phyloP scores from a whole-genome alignment of 2,797 vertebrate genomes.

The Enoplosus armatus region DNA sequence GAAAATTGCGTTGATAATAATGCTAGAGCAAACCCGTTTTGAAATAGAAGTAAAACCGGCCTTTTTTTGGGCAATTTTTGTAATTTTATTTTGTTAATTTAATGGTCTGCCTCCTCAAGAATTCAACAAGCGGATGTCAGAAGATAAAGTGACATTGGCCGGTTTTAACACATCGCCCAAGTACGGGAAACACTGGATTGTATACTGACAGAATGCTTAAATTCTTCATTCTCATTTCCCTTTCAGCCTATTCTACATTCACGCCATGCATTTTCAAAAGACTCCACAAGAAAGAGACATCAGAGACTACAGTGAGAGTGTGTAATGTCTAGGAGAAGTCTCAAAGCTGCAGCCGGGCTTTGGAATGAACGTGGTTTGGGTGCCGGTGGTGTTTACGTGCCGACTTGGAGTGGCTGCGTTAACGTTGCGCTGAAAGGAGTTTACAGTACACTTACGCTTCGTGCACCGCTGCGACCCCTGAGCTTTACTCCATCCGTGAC shows the following conservation, averaged over 20 bases:
- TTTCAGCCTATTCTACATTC: background rate
- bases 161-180: too few species aligned
- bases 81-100: too few species aligned
- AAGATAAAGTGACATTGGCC: too few species aligned
- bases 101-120: too few species aligned
- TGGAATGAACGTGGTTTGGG: background rate
- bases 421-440: background rate
- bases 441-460: conserved; percentile 90
- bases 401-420: background rate
- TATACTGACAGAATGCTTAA: background rate
- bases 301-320: too few species aligned
- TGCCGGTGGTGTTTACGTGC: background rate
- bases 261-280: background rate
- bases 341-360: background rate
- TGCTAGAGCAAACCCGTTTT: too few species aligned
- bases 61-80: too few species aligned
- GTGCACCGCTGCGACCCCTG: conserved; percentile 96
- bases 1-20: too few species aligned
- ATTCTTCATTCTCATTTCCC: background rate
- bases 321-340: background rate
- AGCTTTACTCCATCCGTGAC: conserved; percentile 94
- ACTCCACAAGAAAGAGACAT: background rate
- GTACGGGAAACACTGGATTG: too few species aligned
- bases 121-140: too few species aligned
- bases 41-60: too few species aligned